These are phyloP conservation scores for Megalops atlanticus DNA, from an alignment of 2,113 vertebrate species.

Conservation along the genomic window DNA sequence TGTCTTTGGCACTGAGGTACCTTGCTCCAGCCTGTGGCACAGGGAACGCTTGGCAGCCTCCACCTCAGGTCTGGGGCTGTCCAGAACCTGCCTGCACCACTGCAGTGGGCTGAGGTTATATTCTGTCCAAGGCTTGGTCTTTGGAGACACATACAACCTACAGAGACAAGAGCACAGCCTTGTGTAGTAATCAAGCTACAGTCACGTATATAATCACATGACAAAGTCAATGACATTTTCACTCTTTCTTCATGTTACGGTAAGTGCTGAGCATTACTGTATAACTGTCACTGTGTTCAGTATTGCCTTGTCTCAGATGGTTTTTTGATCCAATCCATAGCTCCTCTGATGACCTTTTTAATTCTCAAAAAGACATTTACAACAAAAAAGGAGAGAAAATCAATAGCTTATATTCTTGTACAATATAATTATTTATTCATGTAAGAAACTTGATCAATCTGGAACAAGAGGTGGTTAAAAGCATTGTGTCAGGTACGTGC, in stretches of 20 bases:
- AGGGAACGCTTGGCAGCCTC: conserved; percentile 80
- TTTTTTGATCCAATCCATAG: neutral
- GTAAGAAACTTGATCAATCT: neutral
- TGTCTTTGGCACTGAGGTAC: conserved; percentile 57
- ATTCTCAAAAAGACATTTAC: no score
- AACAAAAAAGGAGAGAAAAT: neutral
- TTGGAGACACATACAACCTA: conserved; percentile 84
- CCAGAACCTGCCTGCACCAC: conserved; percentile 87
- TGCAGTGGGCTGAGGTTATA: conserved; percentile 73
- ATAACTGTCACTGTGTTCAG: no score
- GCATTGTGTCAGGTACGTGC: neutral
- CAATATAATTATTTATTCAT: neutral
- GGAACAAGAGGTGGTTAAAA: neutral
- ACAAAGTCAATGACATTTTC: neutral
- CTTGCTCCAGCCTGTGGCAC: conserved; percentile 85
- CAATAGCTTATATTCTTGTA: neutral
- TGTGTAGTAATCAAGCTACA: neutral
- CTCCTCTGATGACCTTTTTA: neutral
- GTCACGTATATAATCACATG: neutral
- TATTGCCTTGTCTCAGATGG: neutral
- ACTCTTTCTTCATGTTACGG: neutral
- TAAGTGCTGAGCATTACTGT: no score
- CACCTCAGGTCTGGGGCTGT: conserved; percentile 80
- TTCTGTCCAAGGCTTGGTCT: conserved; percentile 58
- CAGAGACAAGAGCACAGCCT: conserved; percentile 13